Conservation (phyloP, 2,113 vertebrate species). For the Ciconia maguari region DNA sequence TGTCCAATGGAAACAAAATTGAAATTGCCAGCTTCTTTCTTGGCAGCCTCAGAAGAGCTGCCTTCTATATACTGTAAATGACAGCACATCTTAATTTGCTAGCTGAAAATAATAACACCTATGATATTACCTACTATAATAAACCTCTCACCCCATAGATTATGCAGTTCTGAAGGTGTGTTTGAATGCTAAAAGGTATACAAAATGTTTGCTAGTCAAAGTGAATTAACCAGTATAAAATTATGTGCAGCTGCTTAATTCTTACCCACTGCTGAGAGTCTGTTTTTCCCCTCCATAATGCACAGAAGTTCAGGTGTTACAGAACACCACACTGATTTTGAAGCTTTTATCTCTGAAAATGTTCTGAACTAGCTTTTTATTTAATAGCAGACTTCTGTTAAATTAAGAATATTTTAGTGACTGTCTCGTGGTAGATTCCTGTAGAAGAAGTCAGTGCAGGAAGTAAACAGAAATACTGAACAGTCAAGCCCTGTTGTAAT, state of each 20-base stretch:
- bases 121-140: not conserved
- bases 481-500: not conserved
- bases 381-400: fast-evolving
- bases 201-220: not conserved
- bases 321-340: not conserved
- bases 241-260: not conserved
- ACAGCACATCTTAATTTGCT: not conserved
- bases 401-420: not conserved
- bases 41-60: not conserved
- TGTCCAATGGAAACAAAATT: not conserved
- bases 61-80: not conserved
- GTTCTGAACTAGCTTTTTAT: not conserved
- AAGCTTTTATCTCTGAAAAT: not conserved
- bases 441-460: not conserved
- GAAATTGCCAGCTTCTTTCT: not conserved
- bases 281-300: not conserved
- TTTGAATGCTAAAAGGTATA: not conserved
- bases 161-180: not conserved
- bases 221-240: not conserved
- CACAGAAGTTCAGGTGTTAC: not conserved
- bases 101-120: not conserved
- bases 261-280: not conserved
- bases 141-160: not conserved
- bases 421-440: not conserved
- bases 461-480: not conserved